A percentile compares a stretch with the other conserved stretches of the same genome.
These are phyloP conservation scores for Petrolisthes manimaculis DNA, from an alignment of 2,888 invertebrate species.

Conservation along the genomic window DNA sequence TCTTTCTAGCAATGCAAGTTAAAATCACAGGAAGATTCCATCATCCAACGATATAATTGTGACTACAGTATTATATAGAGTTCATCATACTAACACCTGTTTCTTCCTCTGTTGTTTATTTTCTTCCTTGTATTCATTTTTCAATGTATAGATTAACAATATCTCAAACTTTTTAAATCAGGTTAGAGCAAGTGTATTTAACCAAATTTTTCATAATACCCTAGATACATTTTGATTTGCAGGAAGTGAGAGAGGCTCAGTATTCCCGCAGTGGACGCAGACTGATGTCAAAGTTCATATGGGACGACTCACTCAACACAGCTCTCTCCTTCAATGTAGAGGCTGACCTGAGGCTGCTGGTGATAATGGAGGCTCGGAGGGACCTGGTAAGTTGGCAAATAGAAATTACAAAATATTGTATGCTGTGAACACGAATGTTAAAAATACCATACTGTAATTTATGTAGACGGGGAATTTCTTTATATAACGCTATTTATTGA, in stretches of 20 bases:
- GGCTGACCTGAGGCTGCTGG: constrained; percentile 40
- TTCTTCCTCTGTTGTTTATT: not conserved
- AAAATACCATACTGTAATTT: not conserved
- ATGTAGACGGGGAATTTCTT: no score
- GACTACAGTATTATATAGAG: no score
- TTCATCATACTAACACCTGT: no score
- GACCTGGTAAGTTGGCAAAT: constrained; percentile 34
- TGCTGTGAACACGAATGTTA: no score
- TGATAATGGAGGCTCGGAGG: constrained; percentile 47
- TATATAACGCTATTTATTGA: no score
- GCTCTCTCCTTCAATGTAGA: constrained; percentile 47
- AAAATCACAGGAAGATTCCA: no score
- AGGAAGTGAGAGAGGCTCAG: constrained; percentile 5
- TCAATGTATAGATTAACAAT: not conserved
- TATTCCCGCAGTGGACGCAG: constrained; percentile 45
- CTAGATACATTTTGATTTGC: not conserved
- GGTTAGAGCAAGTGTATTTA: no score
- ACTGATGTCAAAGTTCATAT: constrained; percentile 16
- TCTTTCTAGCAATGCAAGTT: no score
- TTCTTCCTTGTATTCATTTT: not conserved
- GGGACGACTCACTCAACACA: constrained; percentile 39
- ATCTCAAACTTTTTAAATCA: no score
- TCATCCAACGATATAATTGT: no score
- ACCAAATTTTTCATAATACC: no score
- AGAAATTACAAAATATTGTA: no score